A percentile compares a stretch with the other conserved stretches of the same genome.
Evolutionary conservation across 2,888 invertebrate species (phyloP).

Genomic region (Sphaeridia pumilis): DNA sequence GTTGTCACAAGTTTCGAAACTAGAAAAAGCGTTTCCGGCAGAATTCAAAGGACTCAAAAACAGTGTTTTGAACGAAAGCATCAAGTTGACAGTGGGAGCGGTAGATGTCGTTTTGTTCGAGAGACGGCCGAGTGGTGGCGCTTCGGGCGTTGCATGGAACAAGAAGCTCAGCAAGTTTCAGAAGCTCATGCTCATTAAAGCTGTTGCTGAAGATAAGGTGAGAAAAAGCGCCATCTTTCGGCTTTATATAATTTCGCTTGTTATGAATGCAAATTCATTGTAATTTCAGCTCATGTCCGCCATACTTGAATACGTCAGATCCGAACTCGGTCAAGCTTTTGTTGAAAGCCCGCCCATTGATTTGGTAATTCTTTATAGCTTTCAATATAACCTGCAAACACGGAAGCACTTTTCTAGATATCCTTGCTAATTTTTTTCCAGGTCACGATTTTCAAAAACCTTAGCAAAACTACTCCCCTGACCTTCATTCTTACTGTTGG

Average conservation of each 20-base stretch:
- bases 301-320: constrained; percentile 64
- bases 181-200: constrained; percentile 66
- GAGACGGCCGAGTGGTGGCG: background rate
- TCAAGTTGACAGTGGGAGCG: constrained; percentile 20
- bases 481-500: constrained; percentile 80
- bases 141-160: constrained; percentile 49
- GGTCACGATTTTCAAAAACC: constrained; percentile 25
- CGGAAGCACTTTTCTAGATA: no score
- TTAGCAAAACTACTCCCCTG: constrained; percentile 50
- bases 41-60: constrained; percentile 17
- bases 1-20: constrained; percentile 24
- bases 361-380: constrained; percentile 38
- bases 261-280: no score
- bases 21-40: constrained; percentile 21
- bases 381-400: background rate
- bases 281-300: constrained; percentile 56
- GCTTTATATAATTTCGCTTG: no score
- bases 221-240: no score
- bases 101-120: constrained; percentile 16
- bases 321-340: constrained; percentile 62
- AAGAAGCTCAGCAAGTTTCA: constrained; percentile 54
- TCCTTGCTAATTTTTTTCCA: no score
- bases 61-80: constrained; percentile 6
- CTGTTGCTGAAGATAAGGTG: constrained; percentile 62
- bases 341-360: constrained; percentile 70